These are phyloP conservation scores for Orthosia cruda DNA, from an alignment of 2,888 invertebrate species.

Conservation along the genomic window DNA sequence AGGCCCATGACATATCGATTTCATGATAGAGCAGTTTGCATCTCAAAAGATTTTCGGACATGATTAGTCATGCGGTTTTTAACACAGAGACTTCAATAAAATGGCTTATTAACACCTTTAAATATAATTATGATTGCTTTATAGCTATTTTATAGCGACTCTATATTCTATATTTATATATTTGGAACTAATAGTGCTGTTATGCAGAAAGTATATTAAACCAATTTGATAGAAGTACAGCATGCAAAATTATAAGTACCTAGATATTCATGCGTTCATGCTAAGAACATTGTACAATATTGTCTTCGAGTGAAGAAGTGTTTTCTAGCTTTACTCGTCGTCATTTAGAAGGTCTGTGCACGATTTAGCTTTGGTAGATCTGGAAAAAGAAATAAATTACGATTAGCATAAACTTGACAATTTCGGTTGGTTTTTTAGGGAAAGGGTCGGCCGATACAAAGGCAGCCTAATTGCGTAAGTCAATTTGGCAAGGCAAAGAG, in stretches of 20 bases:
- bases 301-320: slow-evolving; percentile 42
- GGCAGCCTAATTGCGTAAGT: no score
- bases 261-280: slow-evolving; percentile 48
- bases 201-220: slow-evolving; percentile 46
- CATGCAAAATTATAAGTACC: slow-evolving; percentile 45
- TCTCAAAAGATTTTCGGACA: slow-evolving; percentile 28
- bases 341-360: slow-evolving; percentile 94
- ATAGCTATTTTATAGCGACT: slow-evolving; percentile 63
- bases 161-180: slow-evolving; percentile 40
- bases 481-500: no score
- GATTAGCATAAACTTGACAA: slow-evolving; percentile 3
- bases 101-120: slow-evolving; percentile 29
- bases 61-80: slow-evolving; percentile 37
- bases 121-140: slow-evolving; percentile 51
- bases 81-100: slow-evolving; percentile 26
- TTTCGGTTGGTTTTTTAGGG: no score
- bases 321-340: slow-evolving; percentile 86
- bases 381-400: slow-evolving; percentile 83
- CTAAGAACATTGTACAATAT: slow-evolving; percentile 65
- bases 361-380: slow-evolving; percentile 94
- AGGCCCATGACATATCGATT: slow-evolving; percentile 53
- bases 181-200: slow-evolving; percentile 58
- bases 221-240: slow-evolving; percentile 24
- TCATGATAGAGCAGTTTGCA: slow-evolving; percentile 38
- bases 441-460: no score